Percentiles rank a stretch among this genome's conserved stretches.
phyloP scores from a whole-genome alignment of 2,888 invertebrate species.

The Sphaerophoria rueppellii region DNA sequence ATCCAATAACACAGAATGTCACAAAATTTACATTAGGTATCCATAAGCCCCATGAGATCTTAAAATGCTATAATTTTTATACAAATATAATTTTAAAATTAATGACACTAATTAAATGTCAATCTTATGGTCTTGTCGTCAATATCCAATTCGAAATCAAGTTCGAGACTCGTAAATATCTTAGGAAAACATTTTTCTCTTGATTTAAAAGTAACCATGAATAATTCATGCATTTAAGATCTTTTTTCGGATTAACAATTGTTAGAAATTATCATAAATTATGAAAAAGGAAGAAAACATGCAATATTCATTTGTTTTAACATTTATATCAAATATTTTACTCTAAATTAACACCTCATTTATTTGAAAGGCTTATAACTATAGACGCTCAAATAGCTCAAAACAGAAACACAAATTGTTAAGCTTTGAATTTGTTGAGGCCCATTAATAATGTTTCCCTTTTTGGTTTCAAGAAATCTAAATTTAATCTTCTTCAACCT shows the following conservation, averaged over 20 bases:
- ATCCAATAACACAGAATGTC: neutral
- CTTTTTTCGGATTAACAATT: constrained; percentile 1
- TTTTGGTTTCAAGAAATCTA: neutral
- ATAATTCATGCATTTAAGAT: constrained; percentile 10
- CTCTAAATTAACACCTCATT: constrained; percentile 31
- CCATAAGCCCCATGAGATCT: neutral
- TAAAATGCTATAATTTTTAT: neutral
- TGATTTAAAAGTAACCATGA: neutral
- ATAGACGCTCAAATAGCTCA: neutral
- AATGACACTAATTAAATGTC: constrained; percentile 10
- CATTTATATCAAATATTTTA: constrained; percentile 9
- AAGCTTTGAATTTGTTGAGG: neutral
- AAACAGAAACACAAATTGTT: neutral
- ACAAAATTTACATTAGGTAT: constrained; percentile 13
- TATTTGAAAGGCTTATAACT: neutral
- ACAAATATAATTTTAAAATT: constrained; percentile 1
- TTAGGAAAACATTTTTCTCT: neutral
- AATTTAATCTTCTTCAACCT: constrained; percentile 4
- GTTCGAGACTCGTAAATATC: neutral
- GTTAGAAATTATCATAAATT: constrained; percentile 14
- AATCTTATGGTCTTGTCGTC: neutral
- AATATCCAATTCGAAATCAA: constrained; percentile 8
- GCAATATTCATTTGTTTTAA: constrained; percentile 6
- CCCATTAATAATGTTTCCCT: constrained; percentile 4
- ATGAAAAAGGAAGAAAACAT: neutral